phyloP scores from a whole-genome alignment of 2,113 vertebrate species.

The Dipodomys ordii region DNA sequence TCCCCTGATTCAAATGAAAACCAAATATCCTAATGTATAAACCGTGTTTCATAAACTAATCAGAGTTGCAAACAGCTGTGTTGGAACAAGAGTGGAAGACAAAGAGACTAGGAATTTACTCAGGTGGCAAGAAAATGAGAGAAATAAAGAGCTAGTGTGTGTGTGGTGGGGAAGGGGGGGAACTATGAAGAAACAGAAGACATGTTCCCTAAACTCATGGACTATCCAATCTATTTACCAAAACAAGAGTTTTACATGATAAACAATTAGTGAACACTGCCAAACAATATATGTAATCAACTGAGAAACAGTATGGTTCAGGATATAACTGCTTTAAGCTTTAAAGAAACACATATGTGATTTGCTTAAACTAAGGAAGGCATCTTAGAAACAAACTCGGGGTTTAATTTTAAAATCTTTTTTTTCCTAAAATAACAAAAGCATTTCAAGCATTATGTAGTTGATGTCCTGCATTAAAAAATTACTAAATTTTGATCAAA shows the following conservation, averaged over 20 bases:
- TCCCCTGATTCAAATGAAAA: background rate
- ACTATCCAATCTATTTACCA: constrained; percentile 40
- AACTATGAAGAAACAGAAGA: background rate
- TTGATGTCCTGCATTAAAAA: constrained; percentile 92
- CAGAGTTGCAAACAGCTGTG: background rate
- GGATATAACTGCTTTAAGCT: constrained; percentile 56
- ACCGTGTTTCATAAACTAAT: background rate
- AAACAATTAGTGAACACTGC: constrained; percentile 39
- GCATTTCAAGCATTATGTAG: constrained; percentile 94
- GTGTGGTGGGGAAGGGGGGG: too few species aligned
- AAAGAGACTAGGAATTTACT: background rate
- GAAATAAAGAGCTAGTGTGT: background rate
- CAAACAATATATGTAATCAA: constrained; percentile 48
- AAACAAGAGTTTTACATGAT: constrained; percentile 53
- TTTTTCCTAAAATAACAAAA: constrained; percentile 95
- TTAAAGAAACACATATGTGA: background rate
- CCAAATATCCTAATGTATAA: background rate
- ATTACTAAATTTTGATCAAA: constrained; percentile 91
- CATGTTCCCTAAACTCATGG: background rate
- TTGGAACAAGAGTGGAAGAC: background rate
- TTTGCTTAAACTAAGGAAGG: constrained; percentile 27
- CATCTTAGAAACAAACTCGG: background rate
- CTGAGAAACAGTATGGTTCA: background rate
- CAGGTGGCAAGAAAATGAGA: background rate
- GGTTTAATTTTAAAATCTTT: too few species aligned